Conservation (phyloP, 2,888 invertebrate species). For the Mesoligia furuncula region DNA sequence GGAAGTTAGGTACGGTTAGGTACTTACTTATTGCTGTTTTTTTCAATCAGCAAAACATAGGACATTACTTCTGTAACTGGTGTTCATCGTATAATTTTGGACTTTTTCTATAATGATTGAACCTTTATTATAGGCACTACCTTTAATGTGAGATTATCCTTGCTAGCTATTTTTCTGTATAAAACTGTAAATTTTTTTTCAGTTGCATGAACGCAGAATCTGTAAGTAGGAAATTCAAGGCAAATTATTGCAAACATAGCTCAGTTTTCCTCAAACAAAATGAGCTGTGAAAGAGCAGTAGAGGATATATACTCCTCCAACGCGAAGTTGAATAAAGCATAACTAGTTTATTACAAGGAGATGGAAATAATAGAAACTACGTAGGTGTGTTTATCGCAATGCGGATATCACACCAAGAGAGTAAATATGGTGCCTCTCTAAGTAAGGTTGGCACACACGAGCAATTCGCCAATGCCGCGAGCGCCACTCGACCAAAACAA, state of each 20-base stretch:
- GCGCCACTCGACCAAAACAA: constrained; percentile 58
- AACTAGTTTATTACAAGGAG: not conserved
- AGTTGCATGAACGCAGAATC: constrained; percentile 7
- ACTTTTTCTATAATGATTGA: not conserved
- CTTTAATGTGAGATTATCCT: not conserved
- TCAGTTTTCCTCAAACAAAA: constrained; percentile 33
- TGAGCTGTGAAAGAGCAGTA: not conserved
- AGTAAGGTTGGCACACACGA: constrained; percentile 30
- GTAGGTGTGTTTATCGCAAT: constrained; percentile 50
- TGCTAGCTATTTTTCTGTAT: not conserved
- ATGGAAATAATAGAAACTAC: constrained; percentile 9
- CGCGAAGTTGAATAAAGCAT: not conserved
- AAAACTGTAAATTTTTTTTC: not conserved
- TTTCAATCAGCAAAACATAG: not conserved
- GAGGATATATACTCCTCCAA: constrained; percentile 1
- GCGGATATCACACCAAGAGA: constrained; percentile 50
- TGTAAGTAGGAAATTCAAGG: not conserved
- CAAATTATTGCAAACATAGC: not conserved
- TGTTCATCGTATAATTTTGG: not conserved
- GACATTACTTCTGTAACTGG: not conserved
- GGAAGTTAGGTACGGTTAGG: not conserved
- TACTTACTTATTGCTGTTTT: not conserved
- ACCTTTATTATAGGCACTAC: not conserved
- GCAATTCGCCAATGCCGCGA: constrained; percentile 51
- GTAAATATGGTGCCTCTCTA: constrained; percentile 41